Base-by-base conservation (phyloP, 2,888 invertebrate species). In the Nomada lathburiana region DNA sequence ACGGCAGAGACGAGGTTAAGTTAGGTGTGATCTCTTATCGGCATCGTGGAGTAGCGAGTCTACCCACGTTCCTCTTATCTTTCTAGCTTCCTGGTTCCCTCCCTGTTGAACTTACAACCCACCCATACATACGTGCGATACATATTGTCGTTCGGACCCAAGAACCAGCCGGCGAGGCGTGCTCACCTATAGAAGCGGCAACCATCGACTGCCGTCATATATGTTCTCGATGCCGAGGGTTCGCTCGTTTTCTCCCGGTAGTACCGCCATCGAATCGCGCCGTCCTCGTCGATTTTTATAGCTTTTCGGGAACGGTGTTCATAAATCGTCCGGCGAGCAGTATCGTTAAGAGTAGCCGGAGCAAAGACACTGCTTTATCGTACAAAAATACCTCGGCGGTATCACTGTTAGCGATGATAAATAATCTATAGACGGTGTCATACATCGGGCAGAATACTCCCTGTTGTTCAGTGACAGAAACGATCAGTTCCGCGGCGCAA, bases 1-100 rank as follows among this genome's bases (percentile, higher is more conserved):
- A 72, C 83, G 84, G 84, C 83, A 83, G 79, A 83, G 87, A 86
- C 82, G 84, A 82, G 89, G 90, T 92, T 90, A 90, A 90, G 92
- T 91, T 90, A 90, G 89, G 88, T 88, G 83, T 85, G 91, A 92
- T 93, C 91, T 90, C 90, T 92, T 92, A 93, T 93, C 92, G 88
- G 87, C 70, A 72, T 80, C 81, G 82, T 74, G 76, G 86, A 90
- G 88, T 86, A 90, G 83, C 86, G 74, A 92, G 92, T 92, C 92
- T 91, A 91, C 90, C 91, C 92, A 92, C 92, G 92, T 93, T 89
- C 87, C 83, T 74, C 84, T 92, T 92, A 92, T 92, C 92, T 91
- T 88, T 88, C 90, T 86, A 82, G 77, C 82, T 69, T 69, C 78
- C 69, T 70, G 71, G 52, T 77, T 76, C 85, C 76, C 63, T 63